Conservation (phyloP, 2,888 invertebrate species). For the Heliconius ismenius region DNA sequence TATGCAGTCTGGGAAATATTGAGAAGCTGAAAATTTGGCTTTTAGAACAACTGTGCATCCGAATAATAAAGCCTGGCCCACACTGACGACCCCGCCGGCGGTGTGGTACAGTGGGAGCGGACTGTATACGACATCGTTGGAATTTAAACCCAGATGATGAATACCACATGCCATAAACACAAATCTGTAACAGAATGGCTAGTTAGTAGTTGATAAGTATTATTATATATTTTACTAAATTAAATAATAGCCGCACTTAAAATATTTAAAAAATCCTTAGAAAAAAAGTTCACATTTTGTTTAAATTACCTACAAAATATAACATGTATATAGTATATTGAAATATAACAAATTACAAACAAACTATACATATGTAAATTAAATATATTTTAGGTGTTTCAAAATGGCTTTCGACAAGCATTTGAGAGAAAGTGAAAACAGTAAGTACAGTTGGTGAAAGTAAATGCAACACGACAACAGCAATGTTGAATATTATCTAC, state of each 20-base stretch:
- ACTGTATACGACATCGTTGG: slow-evolving; percentile 91
- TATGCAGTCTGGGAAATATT: slow-evolving; percentile 95
- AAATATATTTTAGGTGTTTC: neutral
- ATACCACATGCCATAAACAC: slow-evolving; percentile 89
- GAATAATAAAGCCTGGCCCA: slow-evolving; percentile 89
- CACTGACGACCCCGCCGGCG: slow-evolving; percentile 93
- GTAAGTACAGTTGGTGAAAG: slow-evolving; percentile 36
- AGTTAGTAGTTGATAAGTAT: neutral
- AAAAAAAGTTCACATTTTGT: no score
- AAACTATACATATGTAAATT: neutral
- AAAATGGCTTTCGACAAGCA: slow-evolving; percentile 13
- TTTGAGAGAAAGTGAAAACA: slow-evolving; percentile 37
- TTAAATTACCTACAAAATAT: no score
- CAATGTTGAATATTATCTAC: slow-evolving; percentile 1
- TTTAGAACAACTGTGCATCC: slow-evolving; percentile 93
- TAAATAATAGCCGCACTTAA: no score
- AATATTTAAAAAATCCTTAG: no score
- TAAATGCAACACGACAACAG: slow-evolving; percentile 23
- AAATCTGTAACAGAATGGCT: slow-evolving; percentile 78
- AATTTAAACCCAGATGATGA: slow-evolving; percentile 83
- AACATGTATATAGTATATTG: neutral
- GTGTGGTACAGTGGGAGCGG: slow-evolving; percentile 98
- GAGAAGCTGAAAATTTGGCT: slow-evolving; percentile 96
- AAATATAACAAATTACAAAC: neutral
- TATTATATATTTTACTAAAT: neutral